Base-by-base conservation (phyloP, 2,888 invertebrate genomes). In the Melanophora roralis region DNA sequence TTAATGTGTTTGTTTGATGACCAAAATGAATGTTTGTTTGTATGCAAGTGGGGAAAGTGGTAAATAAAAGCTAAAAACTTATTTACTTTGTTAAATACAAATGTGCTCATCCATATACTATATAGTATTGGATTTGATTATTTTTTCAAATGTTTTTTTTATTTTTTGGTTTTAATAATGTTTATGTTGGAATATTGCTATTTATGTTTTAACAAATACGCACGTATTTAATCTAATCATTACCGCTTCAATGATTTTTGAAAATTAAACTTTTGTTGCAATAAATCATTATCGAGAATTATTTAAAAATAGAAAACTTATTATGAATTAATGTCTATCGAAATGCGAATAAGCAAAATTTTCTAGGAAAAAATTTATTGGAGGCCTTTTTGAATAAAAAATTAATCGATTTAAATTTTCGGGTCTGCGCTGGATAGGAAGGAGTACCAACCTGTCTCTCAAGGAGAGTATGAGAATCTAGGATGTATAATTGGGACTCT, bases 221-320 rank as follows among this genome's bases (percentile, higher is more conserved):
- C 23, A 19, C 16, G 19, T 51, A 49, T 43, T 71, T 49, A 5
- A n/a, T 12, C 23, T 49, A 45, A 62, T 67, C 51, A 69, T 78
- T 69, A 74, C 69, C 74, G 69, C 74, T 51, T 53, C 14, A 65
- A 23, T 69, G 68, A 73, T 47, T 59, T 49, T 55, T 38, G 55
- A 21, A n/a, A 23, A 49, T 49, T 49, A 49, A n/a, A 7, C 0
- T n/a, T 23, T 12, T n/a, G 5, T 27, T 27, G 11, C 7, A n/a
- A 5, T 6, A 6, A 27, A 6, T 3, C 3, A 27, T 27, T 27
- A 27, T 27, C 27, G 27, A 6, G 27, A 27, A 27, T 5, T 27
- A 5, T 27, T 6, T 27, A 27, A 27, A 5, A 27, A 27, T 27
- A 27, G 6, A 6, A 27, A 27, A 27, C 6, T 27, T 5, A 27